Conservation (phyloP, 1,140 invertebrate species). For the Trachelipus rathkii region DNA sequence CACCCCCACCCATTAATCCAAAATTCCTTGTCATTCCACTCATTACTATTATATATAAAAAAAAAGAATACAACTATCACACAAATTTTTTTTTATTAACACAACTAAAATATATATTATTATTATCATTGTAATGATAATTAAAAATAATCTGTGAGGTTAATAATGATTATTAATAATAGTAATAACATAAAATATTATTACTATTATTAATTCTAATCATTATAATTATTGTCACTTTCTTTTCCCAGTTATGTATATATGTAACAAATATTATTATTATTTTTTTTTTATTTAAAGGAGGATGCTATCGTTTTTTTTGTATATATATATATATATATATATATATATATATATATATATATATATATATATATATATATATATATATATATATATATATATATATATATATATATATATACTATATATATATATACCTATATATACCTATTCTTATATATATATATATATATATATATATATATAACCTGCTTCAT, state of each 20-base stretch:
- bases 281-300: too few species aligned
- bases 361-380: conserved; percentile 11
- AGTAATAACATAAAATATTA: neutral
- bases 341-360: conserved; percentile 13
- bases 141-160: neutral
- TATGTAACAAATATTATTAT: too few species aligned
- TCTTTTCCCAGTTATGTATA: too few species aligned
- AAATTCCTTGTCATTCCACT: too few species aligned
- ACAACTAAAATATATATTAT: too few species aligned
- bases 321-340: conserved; percentile 9
- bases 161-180: neutral
- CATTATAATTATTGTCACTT: neutral
- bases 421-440: conserved; percentile 3
- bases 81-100: too few species aligned
- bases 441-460: too few species aligned
- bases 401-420: conserved; percentile 13
- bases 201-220: neutral
- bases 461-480: neutral
- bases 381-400: conserved; percentile 9
- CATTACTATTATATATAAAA: too few species aligned
- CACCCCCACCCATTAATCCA: too few species aligned
- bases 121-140: too few species aligned
- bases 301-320: neutral
- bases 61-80: too few species aligned
- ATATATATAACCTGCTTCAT: neutral